Percentiles rank a stretch among this genome's conserved stretches.
Conservation (phyloP, 1,140 invertebrate species). For the Idris sp. region DNA sequence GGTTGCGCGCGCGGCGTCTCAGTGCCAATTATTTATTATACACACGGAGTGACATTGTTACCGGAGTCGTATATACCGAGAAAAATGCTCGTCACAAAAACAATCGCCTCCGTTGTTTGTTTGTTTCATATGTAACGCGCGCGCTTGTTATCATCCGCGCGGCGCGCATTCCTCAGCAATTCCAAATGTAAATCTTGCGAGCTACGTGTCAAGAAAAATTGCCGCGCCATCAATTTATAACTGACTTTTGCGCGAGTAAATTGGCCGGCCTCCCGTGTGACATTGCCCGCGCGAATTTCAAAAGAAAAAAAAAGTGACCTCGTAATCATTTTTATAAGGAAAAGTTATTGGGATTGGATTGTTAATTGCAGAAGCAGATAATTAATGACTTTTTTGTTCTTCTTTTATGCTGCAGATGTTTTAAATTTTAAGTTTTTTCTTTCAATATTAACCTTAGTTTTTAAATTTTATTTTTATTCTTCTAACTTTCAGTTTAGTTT, state of each 20-base stretch:
- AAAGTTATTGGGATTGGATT: slow-evolving; percentile 49
- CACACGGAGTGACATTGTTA: slow-evolving; percentile 47
- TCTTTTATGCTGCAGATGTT: slow-evolving; percentile 1
- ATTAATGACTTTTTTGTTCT: slow-evolving; percentile 36
- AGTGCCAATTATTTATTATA: slow-evolving; percentile 63
- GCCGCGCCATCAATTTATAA: slow-evolving; percentile 43
- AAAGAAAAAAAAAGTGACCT: slow-evolving; percentile 44
- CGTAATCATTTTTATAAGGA: slow-evolving; percentile 60
- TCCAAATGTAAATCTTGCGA: slow-evolving; percentile 53
- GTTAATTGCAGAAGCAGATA: slow-evolving; percentile 32
- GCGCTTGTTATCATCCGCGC: slow-evolving; percentile 42
- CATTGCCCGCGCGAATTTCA: slow-evolving; percentile 53
- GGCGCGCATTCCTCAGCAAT: slow-evolving; percentile 49
- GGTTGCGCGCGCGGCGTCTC: slow-evolving; percentile 51
- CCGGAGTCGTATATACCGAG: slow-evolving; percentile 40
- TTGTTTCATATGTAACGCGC: slow-evolving; percentile 56
- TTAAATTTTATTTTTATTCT: not conserved
- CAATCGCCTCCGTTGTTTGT: slow-evolving; percentile 47
- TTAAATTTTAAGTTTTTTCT: not conserved
- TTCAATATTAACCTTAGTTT: not conserved
- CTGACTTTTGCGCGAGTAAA: slow-evolving; percentile 23
- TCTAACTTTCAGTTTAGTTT: too few species aligned
- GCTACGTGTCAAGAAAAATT: slow-evolving; percentile 50
- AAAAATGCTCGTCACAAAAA: slow-evolving; percentile 43
- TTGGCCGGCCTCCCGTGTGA: slow-evolving; percentile 47